These are phyloP conservation scores for Caenorhabditis sp. DNA, from an alignment of 2,888 invertebrate species.

Conservation along the genomic window DNA sequence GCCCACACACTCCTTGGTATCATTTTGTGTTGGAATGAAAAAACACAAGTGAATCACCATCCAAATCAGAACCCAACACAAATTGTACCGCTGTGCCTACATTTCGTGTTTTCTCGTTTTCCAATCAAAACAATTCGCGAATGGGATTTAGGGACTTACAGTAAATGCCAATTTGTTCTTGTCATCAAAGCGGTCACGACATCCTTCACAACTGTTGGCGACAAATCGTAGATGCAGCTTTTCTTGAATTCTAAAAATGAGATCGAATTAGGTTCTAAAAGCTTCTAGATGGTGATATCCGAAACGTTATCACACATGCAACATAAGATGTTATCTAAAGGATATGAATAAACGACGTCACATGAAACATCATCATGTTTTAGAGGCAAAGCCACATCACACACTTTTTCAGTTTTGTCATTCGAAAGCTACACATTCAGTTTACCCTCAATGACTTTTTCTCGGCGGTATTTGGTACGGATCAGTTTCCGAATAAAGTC, in stretches of 20 bases:
- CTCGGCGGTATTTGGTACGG: constrained; percentile 57
- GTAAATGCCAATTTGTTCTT: constrained; percentile 79
- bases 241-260: constrained; percentile 67
- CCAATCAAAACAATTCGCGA: neutral
- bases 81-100: constrained; percentile 31
- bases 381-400: constrained; percentile 28
- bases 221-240: constrained; percentile 80
- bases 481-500: constrained; percentile 63
- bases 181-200: constrained; percentile 80
- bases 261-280: neutral
- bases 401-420: constrained; percentile 19
- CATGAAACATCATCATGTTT: constrained; percentile 5
- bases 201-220: constrained; percentile 83
- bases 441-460: constrained; percentile 60
- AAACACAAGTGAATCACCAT: constrained; percentile 19
- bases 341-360: constrained; percentile 13
- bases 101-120: neutral
- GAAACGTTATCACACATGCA: constrained; percentile 18
- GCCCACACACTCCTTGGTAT: constrained; percentile 33
- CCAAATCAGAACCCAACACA: constrained; percentile 21
- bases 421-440: constrained; percentile 30
- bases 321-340: constrained; percentile 35
- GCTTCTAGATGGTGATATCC: neutral
- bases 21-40: constrained; percentile 39
- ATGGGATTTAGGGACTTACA: constrained; percentile 72